Evolutionary conservation across 1,140 invertebrate genomes (phyloP).

Genomic region (Delia radicum): DNA sequence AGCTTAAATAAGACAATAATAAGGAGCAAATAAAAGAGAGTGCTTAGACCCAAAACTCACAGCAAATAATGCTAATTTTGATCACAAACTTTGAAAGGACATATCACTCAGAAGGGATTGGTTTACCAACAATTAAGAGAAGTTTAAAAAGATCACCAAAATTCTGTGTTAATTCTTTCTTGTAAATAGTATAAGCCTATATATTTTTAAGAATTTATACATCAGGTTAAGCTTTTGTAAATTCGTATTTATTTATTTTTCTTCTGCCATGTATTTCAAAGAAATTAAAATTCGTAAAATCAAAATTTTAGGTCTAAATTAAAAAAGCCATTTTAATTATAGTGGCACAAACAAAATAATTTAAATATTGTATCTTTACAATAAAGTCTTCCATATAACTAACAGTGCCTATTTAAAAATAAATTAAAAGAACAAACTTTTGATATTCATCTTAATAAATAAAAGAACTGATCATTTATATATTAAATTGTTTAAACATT

Average conservation of each 20-base stretch:
- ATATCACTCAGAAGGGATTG: too few species aligned
- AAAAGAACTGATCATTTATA: neutral
- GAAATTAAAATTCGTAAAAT: neutral
- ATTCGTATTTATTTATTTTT: neutral
- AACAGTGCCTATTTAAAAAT: constrained; percentile 3
- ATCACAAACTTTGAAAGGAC: too few species aligned
- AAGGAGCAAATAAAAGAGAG: too few species aligned
- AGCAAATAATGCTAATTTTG: too few species aligned
- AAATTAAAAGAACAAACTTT: neutral
- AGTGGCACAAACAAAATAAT: neutral
- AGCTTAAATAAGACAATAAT: too few species aligned
- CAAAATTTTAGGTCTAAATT: neutral
- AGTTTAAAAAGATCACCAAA: neutral
- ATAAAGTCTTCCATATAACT: constrained; percentile 7
- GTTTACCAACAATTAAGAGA: too few species aligned
- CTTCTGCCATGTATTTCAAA: constrained; percentile 6
- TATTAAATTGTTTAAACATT: neutral
- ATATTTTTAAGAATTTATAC: neutral
- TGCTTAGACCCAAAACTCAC: too few species aligned
- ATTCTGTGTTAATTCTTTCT: neutral
- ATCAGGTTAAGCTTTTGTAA: neutral
- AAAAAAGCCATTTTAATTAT: neutral
- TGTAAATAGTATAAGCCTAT: neutral
- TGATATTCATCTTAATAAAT: neutral
- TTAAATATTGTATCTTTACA: neutral